A percentile compares a stretch with the other conserved stretches of the same genome.
These are phyloP conservation scores for Pyrgilauda ruficollis DNA, from an alignment of 2,113 vertebrate genomes.

Conservation along the genomic window DNA sequence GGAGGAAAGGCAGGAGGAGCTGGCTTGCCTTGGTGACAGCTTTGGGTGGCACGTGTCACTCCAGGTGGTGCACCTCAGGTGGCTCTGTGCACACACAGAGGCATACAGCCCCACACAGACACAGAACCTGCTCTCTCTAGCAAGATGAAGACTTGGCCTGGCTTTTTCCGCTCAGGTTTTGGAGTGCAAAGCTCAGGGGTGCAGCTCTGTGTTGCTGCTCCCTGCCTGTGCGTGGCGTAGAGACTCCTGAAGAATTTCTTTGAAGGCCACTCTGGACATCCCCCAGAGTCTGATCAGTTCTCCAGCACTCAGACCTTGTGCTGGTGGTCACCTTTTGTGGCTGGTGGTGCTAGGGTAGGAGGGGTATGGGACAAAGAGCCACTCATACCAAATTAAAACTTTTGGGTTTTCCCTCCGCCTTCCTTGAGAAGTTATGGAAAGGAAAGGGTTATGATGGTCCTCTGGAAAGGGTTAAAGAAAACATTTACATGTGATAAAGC, in stretches of 20 bases:
- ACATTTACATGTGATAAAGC: neutral
- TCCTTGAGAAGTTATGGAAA: too few species aligned
- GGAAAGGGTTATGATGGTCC: neutral
- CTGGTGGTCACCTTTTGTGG: neutral
- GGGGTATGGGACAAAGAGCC: neutral
- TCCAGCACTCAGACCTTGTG: neutral
- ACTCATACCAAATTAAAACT: neutral
- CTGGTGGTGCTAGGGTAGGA: neutral
- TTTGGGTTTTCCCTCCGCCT: rapidly evolving
- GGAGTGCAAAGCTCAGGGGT: neutral
- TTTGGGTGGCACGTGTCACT: neutral
- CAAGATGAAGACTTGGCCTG: neutral
- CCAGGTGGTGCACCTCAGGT: rapidly evolving
- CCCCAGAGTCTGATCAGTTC: neutral
- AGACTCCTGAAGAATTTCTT: neutral
- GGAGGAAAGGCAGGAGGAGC: conserved; percentile 49
- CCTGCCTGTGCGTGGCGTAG: neutral
- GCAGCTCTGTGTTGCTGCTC: neutral
- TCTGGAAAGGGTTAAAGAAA: neutral
- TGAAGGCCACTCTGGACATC: neutral
- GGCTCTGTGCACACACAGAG: neutral
- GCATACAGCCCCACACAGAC: rapidly evolving
- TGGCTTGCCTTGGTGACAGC: neutral
- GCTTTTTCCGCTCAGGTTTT: neutral
- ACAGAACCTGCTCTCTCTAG: neutral